phyloP scores from a whole-genome alignment of 2,888 invertebrate species.

The Pristionchus maxplancki region DNA sequence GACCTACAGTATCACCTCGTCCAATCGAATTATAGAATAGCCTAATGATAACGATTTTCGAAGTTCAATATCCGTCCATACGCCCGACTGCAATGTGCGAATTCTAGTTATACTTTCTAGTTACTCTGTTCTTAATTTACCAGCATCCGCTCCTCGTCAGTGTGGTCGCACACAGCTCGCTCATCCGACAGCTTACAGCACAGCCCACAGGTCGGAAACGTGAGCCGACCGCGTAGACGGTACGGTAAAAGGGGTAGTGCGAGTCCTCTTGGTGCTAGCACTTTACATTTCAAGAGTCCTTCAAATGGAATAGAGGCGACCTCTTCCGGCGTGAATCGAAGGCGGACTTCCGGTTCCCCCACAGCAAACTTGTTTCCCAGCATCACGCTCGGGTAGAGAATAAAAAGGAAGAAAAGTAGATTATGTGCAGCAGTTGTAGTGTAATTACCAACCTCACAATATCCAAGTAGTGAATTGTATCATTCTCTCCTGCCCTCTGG shows the following conservation, averaged over 20 bases:
- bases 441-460: neutral
- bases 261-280: neutral
- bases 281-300: neutral
- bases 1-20: neutral
- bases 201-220: neutral
- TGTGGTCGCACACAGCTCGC: neutral
- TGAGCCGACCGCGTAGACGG: neutral
- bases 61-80: neutral
- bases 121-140: neutral
- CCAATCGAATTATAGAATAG: neutral
- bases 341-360: neutral
- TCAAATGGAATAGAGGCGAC: neutral
- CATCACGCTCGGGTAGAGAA: neutral
- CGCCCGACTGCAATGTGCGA: neutral
- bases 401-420: neutral
- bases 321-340: neutral
- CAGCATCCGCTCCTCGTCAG: neutral
- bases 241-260: neutral
- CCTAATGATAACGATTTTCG: neutral
- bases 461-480: neutral
- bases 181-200: neutral
- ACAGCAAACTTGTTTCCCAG: neutral
- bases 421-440: neutral
- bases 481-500: neutral
- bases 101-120: neutral